Evolutionary conservation across 2,797 vertebrate species (phyloP).

Genomic region (Periophthalmus magnuspinnatus): DNA sequence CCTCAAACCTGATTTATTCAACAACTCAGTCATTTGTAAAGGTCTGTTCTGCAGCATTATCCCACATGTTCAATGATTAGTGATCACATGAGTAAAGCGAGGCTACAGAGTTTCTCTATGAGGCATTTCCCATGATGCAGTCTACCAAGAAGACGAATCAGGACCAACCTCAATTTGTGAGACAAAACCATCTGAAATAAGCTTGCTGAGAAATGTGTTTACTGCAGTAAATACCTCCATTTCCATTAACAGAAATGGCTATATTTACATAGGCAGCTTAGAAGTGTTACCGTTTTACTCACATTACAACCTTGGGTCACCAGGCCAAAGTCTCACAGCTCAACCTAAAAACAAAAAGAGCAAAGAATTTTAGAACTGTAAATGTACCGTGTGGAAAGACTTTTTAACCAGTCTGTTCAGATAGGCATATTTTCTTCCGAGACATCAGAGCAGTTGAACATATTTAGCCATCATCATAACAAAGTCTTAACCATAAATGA

Average conservation of each 20-base stretch:
- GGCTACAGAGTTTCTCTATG: conserved; percentile 39
- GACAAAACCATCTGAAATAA: neutral
- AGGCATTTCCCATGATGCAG: conserved; percentile 66
- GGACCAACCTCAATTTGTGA: conserved; percentile 52
- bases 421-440: conserved; percentile 63
- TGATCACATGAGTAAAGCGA: conserved; percentile 65
- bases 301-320: neutral
- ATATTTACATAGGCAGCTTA: neutral
- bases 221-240: neutral
- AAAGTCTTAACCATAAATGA: neutral
- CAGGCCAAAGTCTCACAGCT: neutral
- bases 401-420: conserved; percentile 50
- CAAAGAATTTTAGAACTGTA: neutral
- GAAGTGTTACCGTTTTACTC: neutral
- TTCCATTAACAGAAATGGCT: neutral
- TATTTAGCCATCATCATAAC: conserved; percentile 87
- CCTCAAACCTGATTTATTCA: neutral
- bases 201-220: neutral
- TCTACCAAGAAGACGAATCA: conserved; percentile 47
- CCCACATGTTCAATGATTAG: conserved; percentile 23
- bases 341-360: neutral
- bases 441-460: conserved; percentile 96
- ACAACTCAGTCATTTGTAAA: no score
- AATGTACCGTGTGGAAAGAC: accelerated
- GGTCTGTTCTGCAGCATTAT: conserved; percentile 51